Conservation (phyloP, 2,113 vertebrate genomes). For the Cynopterus brachyotis region DNA sequence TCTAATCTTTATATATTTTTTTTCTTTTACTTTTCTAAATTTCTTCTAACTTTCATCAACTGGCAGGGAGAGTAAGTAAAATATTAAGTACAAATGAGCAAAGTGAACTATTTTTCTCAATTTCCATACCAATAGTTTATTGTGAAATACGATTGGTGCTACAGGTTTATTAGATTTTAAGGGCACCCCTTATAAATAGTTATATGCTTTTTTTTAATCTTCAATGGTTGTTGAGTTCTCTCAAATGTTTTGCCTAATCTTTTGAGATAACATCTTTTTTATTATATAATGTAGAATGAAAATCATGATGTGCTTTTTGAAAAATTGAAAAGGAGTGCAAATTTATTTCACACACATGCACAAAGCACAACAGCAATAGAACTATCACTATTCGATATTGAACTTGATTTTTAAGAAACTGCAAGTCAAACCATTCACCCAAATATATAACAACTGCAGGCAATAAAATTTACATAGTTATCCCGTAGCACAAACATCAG, state of each 20-base stretch:
- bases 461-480: not conserved
- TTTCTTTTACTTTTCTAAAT: not conserved
- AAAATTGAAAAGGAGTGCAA: not conserved
- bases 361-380: not conserved
- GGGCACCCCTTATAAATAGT: not conserved
- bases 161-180: not conserved
- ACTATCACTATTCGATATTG: not conserved
- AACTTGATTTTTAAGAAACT: slow-evolving; percentile 13
- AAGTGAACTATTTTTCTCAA: not conserved
- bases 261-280: not conserved
- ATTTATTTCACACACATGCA: not conserved
- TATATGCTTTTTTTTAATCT: not conserved
- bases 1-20: not conserved
- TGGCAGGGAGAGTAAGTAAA: not conserved
- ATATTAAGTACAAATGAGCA: not conserved
- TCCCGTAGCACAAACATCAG: not conserved
- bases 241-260: not conserved
- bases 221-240: not conserved
- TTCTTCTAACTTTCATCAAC: not conserved
- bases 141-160: not conserved
- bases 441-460: not conserved
- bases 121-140: not conserved
- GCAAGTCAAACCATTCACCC: not conserved
- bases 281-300: not conserved
- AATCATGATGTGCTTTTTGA: not conserved